A percentile compares a stretch with the other conserved stretches of the same genome.
Evolutionary conservation across 2,888 invertebrate genomes (phyloP).

Genomic region (Cremastinae sp.): DNA sequence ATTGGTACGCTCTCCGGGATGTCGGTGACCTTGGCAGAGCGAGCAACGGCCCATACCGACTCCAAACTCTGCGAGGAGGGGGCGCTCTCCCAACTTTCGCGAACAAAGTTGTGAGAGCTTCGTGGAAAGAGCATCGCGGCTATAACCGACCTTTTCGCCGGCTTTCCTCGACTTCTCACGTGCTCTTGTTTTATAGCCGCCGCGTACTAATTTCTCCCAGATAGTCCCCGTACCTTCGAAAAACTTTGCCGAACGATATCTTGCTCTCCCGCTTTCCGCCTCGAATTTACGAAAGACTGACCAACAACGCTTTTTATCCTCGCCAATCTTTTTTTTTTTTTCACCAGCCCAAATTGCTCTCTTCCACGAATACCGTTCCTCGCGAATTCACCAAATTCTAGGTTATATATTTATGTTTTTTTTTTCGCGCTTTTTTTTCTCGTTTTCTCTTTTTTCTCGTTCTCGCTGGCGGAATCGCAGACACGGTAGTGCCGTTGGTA

Average conservation of each 20-base stretch:
- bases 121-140: slow-evolving; percentile 60
- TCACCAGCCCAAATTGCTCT: no score
- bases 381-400: no score
- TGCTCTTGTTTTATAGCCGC: slow-evolving; percentile 29
- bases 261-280: not conserved
- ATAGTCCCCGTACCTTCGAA: slow-evolving; percentile 62
- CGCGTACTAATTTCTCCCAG: slow-evolving; percentile 10
- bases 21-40: slow-evolving; percentile 65
- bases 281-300: no score
- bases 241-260: slow-evolving; percentile 30
- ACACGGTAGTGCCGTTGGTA: slow-evolving; percentile 57
- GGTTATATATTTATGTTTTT: slow-evolving; percentile 40
- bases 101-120: slow-evolving; percentile 77
- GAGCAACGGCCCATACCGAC: slow-evolving; percentile 21
- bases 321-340: slow-evolving; percentile 73
- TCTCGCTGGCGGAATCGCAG: slow-evolving; percentile 25
- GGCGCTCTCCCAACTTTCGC: slow-evolving; percentile 70
- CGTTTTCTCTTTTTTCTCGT: not conserved
- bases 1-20: slow-evolving; percentile 47
- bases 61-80: not conserved
- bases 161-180: slow-evolving; percentile 34
- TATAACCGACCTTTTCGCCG: slow-evolving; percentile 53
- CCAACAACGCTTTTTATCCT: slow-evolving; percentile 21
- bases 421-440: not conserved
- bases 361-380: no score